Percentiles rank a stretch among this genome's conserved stretches.
Conservation (phyloP, 1,140 invertebrate species). For the Drosophila asahinai region DNA sequence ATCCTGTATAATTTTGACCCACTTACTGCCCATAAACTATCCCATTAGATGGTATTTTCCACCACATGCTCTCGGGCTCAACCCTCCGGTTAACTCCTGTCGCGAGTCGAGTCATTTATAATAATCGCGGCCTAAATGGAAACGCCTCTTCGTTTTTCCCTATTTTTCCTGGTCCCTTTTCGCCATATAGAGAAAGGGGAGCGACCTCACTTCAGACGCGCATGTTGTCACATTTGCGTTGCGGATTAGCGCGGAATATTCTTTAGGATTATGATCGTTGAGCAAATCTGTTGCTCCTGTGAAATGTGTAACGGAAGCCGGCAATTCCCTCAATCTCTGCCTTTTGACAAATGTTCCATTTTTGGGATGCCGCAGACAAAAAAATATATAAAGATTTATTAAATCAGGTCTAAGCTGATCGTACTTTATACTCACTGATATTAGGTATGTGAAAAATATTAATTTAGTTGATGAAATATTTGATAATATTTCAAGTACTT, state of each 20-base stretch:
- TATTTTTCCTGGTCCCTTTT: conserved; percentile 6
- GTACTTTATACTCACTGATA: not conserved
- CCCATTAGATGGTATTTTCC: conserved; percentile 46
- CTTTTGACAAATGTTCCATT: conserved; percentile 77
- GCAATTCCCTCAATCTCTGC: conserved; percentile 38
- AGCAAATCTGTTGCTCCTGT: conserved; percentile 85
- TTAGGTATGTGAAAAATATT: not conserved
- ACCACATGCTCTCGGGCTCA: conserved; percentile 16
- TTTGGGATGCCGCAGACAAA: conserved; percentile 13
- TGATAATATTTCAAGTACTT: not conserved
- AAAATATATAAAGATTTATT: conserved; percentile 5
- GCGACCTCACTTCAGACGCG: conserved; percentile 74
- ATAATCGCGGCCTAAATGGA: conserved; percentile 34
- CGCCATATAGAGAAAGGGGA: conserved; percentile 9
- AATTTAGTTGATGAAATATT: not conserved
- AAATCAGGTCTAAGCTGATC: conserved; percentile 14
- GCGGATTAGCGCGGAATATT: conserved; percentile 81
- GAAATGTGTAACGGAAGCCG: conserved; percentile 54
- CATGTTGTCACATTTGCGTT: conserved; percentile 84
- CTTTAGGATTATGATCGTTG: conserved; percentile 84
- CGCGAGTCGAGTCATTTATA: conserved; percentile 29
- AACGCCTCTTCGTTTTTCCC: conserved; percentile 31
- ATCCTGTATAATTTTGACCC: conserved; percentile 66
- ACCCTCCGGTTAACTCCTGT: conserved; percentile 27
- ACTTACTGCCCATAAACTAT: conserved; percentile 71